Base-by-base conservation (phyloP, 2,797 vertebrate genomes). In the Chloroceryle inda region DNA sequence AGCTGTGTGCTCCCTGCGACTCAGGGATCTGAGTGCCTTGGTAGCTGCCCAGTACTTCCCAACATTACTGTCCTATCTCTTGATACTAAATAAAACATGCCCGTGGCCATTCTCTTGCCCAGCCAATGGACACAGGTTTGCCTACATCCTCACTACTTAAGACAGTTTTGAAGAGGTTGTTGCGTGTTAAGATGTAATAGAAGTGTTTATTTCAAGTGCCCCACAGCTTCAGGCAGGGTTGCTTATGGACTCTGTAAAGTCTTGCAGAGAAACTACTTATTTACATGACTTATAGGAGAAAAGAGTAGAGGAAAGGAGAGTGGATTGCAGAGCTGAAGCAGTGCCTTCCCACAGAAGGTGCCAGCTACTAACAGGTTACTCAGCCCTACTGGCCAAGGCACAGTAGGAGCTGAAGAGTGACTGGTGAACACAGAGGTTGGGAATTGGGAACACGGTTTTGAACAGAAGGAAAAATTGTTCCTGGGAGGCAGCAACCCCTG, bases 121-220 rank as follows among this genome's bases (percentile, higher is more conserved):
- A 6, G 71, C 13, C 0, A 0, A 68, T 37, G 50, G 67, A 79
- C 0, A 0, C 47, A 76, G 29, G 67, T 73, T 35, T 88, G 59
- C 20, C 67, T 9, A 14, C 71, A 17, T 18, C 44, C 52, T 90
- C 16, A 2, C 73, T 47, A 9, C 52, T 88, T 45, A 19, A 45
- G 20, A 21, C 31, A 27, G 50, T 69, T 63, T 74, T 7, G 4
- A 80, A 69, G 40, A 86, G 45, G 27, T 74, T 49, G 27, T 63
- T 88, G 42, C 44, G n/a, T 5, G 37, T 42, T 81, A 58, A 58
- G 35, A 37, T 68, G 5, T 74, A 89, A 75, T 3, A 69, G 33
- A 3, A 21, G 47, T 40, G 52, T 56, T 76, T 89, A 35, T 12
- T 83, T 59, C 38, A 45, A 83, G 52, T 61, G 72, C 5, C 45